Evolutionary conservation across 1,140 invertebrate species (phyloP).

Genomic region (Bombus confusus): DNA sequence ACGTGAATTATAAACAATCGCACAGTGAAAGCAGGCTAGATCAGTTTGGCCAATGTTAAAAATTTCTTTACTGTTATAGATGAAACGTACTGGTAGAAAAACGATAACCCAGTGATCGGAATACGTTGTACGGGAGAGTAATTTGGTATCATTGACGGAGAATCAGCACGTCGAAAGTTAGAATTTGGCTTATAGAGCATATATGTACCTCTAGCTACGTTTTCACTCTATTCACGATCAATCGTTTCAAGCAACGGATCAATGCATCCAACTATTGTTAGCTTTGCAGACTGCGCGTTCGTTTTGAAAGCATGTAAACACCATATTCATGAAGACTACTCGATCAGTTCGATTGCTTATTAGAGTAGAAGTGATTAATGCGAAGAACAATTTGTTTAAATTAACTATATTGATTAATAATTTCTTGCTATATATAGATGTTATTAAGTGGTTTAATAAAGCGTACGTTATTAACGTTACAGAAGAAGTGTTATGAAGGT

Average conservation of each 20-base stretch:
- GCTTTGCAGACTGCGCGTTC: neutral
- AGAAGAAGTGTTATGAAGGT: neutral
- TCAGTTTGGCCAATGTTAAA: neutral
- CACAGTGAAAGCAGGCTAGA: conserved; percentile 28
- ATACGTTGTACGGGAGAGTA: neutral
- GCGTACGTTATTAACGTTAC: neutral
- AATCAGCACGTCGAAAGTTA: neutral
- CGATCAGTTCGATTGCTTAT: conserved; percentile 6
- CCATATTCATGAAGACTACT: neutral
- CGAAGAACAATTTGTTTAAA: neutral
- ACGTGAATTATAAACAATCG: conserved; percentile 39
- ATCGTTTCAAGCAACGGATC: conserved; percentile 14
- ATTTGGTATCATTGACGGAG: neutral
- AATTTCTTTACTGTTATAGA: neutral
- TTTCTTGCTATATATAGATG: conserved; percentile 15
- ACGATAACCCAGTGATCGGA: neutral
- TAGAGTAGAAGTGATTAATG: conserved; percentile 24
- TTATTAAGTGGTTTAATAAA: conserved; percentile 9
- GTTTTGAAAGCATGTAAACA: conserved; percentile 32
- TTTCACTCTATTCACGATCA: neutral
- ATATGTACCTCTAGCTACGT: too few relatives aligned
- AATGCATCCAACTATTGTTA: conserved; percentile 16
- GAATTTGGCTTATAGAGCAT: neutral
- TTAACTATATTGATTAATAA: conserved; percentile 18
- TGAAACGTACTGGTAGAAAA: neutral